Evolutionary conservation across 2,888 invertebrate species (phyloP).

Genomic region (Volucella zonaria): DNA sequence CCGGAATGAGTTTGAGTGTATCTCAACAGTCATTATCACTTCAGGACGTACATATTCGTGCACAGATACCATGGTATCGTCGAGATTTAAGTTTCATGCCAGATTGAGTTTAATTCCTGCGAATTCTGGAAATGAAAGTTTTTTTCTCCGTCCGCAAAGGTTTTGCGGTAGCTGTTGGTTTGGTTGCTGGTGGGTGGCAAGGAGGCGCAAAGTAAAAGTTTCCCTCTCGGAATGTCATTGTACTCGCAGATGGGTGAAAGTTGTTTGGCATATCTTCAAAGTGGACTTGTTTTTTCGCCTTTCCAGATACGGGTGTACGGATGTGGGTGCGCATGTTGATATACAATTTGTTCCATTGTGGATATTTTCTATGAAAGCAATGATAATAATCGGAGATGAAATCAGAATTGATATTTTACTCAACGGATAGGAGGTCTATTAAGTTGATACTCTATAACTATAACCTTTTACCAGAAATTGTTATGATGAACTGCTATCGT

Average conservation of each 20-base stretch:
- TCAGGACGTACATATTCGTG: constrained; percentile 13
- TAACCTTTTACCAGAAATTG: not conserved
- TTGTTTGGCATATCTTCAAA: too few relatives aligned
- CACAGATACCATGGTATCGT: constrained; percentile 15
- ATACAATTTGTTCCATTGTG: too few relatives aligned
- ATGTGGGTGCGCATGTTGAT: too few relatives aligned
- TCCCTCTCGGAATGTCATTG: not conserved
- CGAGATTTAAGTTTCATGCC: constrained; percentile 52
- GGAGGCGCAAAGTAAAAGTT: not conserved
- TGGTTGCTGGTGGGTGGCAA: too few relatives aligned
- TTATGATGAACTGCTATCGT: not conserved
- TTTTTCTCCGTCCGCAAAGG: constrained; percentile 9
- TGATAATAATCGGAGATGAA: too few relatives aligned
- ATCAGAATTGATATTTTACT: too few relatives aligned
- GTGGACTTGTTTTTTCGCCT: too few relatives aligned
- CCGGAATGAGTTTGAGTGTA: constrained; percentile 32
- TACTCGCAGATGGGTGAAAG: too few relatives aligned
- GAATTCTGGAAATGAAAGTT: constrained; percentile 41
- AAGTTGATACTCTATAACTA: too few relatives aligned
- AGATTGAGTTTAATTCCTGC: constrained; percentile 53
- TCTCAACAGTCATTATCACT: constrained; percentile 39
- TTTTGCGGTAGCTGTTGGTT: constrained; percentile 28
- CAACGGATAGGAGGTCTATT: too few relatives aligned
- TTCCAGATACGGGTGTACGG: too few relatives aligned
- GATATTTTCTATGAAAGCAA: too few relatives aligned